Percentiles rank a stretch among this genome's conserved stretches.
Conservation (phyloP, 2,113 vertebrate species). For the Neolamprologus sp. region DNA sequence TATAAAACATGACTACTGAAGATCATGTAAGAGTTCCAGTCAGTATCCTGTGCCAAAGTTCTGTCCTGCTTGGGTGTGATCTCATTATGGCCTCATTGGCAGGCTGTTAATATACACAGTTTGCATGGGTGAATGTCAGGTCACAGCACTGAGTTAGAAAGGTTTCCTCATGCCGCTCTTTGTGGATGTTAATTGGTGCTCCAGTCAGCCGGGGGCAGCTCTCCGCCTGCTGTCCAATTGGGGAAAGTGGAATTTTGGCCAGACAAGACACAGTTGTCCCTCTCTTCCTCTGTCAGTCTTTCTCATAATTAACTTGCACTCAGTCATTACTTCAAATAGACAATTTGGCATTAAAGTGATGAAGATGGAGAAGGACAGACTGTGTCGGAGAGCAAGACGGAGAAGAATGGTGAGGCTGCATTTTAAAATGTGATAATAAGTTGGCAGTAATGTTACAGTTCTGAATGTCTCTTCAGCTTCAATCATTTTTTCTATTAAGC, state of each 20-base stretch:
- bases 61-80: constrained; percentile 1
- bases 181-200: constrained; percentile 23
- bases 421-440: constrained; percentile 15
- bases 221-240: background rate
- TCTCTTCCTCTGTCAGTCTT: background rate
- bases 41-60: background rate
- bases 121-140: constrained; percentile 6
- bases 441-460: background rate
- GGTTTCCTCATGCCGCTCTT: background rate
- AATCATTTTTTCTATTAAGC: background rate
- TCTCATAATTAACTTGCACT: constrained; percentile 23
- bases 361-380: background rate
- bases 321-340: background rate
- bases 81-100: constrained; percentile 18
- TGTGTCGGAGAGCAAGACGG: background rate
- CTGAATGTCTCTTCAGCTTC: background rate
- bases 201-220: background rate
- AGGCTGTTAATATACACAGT: background rate
- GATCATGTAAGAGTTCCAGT: background rate
- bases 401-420: background rate
- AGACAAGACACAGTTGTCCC: background rate
- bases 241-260: background rate
- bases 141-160: background rate
- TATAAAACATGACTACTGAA: background rate
- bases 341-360: constrained; percentile 10